Conservation (phyloP, 2,113 vertebrate species). For the Litocranius walleri region DNA sequence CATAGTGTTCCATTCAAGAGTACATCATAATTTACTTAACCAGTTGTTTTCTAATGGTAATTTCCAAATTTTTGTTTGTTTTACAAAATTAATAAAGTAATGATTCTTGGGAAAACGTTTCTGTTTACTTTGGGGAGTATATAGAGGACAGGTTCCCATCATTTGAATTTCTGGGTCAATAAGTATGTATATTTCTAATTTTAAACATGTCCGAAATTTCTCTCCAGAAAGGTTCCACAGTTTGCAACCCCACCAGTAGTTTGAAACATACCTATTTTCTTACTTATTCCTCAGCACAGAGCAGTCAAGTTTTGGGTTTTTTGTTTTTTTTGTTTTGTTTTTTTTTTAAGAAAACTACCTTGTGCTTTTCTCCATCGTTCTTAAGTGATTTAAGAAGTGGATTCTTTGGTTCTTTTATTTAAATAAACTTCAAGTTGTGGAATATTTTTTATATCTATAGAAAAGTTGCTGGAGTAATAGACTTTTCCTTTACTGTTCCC, state of each 20-base stretch:
- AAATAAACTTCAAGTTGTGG: neutral
- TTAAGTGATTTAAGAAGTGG: neutral
- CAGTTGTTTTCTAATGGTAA: neutral
- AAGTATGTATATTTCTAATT: neutral
- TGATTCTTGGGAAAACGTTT: neutral
- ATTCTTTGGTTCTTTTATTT: neutral
- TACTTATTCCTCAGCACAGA: neutral
- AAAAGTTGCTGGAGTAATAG: neutral
- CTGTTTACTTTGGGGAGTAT: neutral
- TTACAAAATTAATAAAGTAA: neutral
- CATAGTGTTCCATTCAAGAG: neutral
- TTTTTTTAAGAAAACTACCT: neutral
- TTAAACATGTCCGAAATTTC: conserved; percentile 7
- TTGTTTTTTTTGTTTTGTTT: neutral
- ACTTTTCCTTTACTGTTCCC: neutral
- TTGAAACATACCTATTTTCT: neutral
- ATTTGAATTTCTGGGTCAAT: neutral
- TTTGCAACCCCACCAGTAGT: neutral
- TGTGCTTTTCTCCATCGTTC: neutral
- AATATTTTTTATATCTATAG: neutral
- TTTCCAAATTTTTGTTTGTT: neutral
- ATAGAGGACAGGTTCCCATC: neutral
- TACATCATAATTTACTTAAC: neutral
- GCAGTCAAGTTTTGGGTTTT: neutral
- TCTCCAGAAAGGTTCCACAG: neutral